A percentile compares a stretch with the other conserved stretches of the same genome.
These are phyloP conservation scores for Tuta absoluta DNA, from an alignment of 2,888 invertebrate species.

Conservation along the genomic window DNA sequence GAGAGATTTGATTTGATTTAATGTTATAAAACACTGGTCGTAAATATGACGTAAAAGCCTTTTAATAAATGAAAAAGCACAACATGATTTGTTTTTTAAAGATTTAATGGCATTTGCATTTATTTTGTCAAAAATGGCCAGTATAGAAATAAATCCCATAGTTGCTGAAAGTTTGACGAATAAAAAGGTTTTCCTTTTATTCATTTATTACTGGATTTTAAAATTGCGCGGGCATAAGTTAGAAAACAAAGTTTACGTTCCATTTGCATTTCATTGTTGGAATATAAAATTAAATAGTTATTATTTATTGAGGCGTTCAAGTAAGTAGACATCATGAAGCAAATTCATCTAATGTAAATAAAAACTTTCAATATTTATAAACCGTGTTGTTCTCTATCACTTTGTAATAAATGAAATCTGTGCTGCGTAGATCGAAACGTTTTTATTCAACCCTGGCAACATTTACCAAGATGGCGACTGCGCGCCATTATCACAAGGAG, in stretches of 20 bases:
- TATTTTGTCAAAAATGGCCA: background rate
- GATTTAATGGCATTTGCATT: background rate
- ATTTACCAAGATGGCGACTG: slow-evolving; percentile 41
- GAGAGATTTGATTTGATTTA: background rate
- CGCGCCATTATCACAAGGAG: slow-evolving; percentile 38
- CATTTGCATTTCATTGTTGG: background rate
- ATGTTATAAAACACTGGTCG: background rate
- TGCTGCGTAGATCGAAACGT: slow-evolving; percentile 32
- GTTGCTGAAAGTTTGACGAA: background rate
- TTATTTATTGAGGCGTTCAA: no score
- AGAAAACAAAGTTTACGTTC: background rate
- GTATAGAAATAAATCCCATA: background rate
- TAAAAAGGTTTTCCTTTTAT: no score
- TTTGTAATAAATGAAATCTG: no score
- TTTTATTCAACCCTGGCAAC: slow-evolving; percentile 36
- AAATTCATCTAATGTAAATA: no score
- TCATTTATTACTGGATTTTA: background rate
- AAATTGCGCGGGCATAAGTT: background rate
- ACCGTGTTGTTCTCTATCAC: no score
- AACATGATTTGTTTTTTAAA: background rate
- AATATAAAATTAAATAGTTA: background rate
- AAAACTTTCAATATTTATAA: no score
- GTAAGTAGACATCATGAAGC: no score
- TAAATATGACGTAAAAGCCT: background rate
- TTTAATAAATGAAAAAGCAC: background rate